These are phyloP conservation scores for Eledona agricola DNA, from an alignment of 2,888 invertebrate genomes.

Conservation along the genomic window DNA sequence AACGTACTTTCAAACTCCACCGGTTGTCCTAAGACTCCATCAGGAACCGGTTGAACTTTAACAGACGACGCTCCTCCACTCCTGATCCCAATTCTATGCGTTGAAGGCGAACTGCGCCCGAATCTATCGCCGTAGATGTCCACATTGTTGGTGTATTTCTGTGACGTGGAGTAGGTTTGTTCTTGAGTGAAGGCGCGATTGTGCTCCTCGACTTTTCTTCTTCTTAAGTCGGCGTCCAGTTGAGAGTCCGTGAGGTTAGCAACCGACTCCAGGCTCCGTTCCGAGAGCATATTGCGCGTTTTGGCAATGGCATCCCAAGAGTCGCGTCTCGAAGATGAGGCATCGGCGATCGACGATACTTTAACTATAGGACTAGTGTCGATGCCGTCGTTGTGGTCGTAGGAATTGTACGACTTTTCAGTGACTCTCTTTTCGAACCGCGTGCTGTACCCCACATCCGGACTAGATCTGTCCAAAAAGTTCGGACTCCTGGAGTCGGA, in stretches of 20 bases:
- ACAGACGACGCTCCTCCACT: conserved; percentile 87
- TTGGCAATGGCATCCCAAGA: conserved; percentile 87
- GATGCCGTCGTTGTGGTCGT: conserved; percentile 53
- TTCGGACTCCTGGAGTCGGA: conserved; percentile 56
- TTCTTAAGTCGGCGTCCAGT: conserved; percentile 61
- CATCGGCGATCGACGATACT: conserved; percentile 69
- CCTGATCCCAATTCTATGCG: conserved; percentile 54
- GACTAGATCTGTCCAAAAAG: conserved; percentile 54
- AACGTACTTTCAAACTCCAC: conserved; percentile 94
- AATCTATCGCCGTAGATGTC: conserved; percentile 45
- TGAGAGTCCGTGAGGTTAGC: conserved; percentile 74
- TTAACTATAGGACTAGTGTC: conserved; percentile 68
- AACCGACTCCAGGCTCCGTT: conserved; percentile 74
- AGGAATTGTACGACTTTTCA: conserved; percentile 50
- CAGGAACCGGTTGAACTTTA: conserved; percentile 84
- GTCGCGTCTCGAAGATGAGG: conserved; percentile 68
- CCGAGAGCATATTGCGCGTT: conserved; percentile 77
- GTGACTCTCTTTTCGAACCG: conserved; percentile 53
- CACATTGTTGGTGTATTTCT: conserved; percentile 52
- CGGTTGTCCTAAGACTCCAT: conserved; percentile 88
- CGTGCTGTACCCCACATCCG: conserved; percentile 51
- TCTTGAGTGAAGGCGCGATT: conserved; percentile 41
- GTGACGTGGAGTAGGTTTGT: conserved; percentile 48
- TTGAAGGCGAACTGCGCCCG: conserved; percentile 46
- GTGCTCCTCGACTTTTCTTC: conserved; percentile 55